Evolutionary conservation across 2,888 invertebrate genomes (phyloP), one percentile per base, ranked within the genome.

Genomic region (Teleogryllus oceanicus): DNA sequence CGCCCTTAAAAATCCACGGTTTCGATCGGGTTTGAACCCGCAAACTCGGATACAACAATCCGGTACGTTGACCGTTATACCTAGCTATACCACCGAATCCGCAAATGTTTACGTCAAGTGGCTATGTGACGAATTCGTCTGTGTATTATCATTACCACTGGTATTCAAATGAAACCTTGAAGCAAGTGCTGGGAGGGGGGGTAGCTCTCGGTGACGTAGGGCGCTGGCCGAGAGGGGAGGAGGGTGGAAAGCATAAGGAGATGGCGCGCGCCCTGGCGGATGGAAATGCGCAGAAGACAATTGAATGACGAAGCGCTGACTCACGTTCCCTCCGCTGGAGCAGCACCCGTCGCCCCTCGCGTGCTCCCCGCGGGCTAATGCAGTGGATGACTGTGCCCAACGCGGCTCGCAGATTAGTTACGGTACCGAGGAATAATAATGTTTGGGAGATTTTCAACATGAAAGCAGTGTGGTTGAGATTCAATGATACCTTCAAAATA

Each of bases 221-320:
- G 1, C 62, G 13, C n/a, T 62, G 3, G 1, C 16, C 0, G 0
- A 0, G 62, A 0, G 8, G 13, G n/a, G 10, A 1, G 62, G n/a
- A 62, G n/a, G 62, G 13, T 0, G 62, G 62, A 11, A 62, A 62
- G 13, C 0, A 8, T 12, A 37, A 37, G 37, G 37, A 37, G 37
- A 37, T 37, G 13, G 62, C 62, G n/a, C 62, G 16, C 62, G 1
- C 62, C n/a, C 16, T 16, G n/a, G 62, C n/a, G 62, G n/a, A 62
- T 13, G n/a, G 62, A 62, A 62, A 62, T 62, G 13, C 62, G n/a
- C 62, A 62, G 62, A 62, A 62, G 62, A 62, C 62, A 62, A 62
- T 62, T 62, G 62, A 62, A 62, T 62, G 62, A 62, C 62, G 62
- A 3, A 18, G 62, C n/a, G 62, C 62, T 62, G 62, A 62, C 62